These are phyloP conservation scores for Megalops cyprinoides DNA, from an alignment of 2,797 vertebrate genomes.

Conservation along the genomic window DNA sequence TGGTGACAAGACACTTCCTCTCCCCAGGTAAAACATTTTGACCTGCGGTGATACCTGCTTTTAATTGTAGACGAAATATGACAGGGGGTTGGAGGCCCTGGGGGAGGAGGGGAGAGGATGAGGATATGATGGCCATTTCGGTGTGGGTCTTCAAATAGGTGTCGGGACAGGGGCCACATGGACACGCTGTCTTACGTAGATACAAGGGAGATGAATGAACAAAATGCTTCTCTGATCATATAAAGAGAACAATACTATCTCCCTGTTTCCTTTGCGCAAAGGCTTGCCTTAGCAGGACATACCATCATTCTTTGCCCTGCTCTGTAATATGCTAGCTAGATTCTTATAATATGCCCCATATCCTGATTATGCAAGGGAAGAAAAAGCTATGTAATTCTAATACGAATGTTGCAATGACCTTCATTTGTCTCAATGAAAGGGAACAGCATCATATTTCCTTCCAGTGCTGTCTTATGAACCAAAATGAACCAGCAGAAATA, in stretches of 20 bases:
- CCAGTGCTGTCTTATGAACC: neutral
- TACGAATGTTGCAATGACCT: neutral
- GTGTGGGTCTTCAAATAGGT: neutral
- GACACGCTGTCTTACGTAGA: neutral
- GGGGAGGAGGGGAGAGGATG: neutral
- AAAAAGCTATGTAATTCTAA: neutral
- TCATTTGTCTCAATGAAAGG: neutral
- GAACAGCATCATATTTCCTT: neutral
- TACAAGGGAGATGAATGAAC: neutral
- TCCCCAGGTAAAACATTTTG: conserved; percentile 32
- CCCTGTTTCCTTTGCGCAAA: neutral
- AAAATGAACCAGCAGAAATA: neutral
- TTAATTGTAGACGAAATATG: conserved; percentile 28
- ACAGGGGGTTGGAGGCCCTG: neutral
- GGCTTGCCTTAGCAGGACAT: neutral
- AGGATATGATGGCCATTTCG: conserved; percentile 6
- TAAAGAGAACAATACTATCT: neutral
- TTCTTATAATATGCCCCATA: neutral
- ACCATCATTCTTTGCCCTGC: neutral
- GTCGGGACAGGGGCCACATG: neutral
- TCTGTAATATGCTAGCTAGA: neutral
- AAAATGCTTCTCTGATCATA: neutral
- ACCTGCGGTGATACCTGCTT: conserved; percentile 17
- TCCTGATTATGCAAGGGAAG: neutral
- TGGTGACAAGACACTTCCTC: conserved; percentile 17